Evolutionary conservation across 1,140 invertebrate genomes (phyloP).

Genomic region (Capitella teleta): DNA sequence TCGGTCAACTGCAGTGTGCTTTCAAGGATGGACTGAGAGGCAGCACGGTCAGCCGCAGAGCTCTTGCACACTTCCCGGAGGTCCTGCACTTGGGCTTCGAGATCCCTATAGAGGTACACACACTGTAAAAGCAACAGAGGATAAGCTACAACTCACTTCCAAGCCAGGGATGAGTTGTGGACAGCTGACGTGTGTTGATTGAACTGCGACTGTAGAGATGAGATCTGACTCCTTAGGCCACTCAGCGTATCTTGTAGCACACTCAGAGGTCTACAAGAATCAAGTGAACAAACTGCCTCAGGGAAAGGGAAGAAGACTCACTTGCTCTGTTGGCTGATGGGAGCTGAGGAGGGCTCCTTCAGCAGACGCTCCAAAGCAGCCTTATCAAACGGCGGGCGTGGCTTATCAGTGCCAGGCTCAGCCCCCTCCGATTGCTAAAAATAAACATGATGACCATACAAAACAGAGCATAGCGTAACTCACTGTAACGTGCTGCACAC

Average conservation of each 20-base stretch:
- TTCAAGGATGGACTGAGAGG: too few species aligned
- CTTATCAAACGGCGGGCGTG: not conserved
- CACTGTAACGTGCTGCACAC: too few species aligned
- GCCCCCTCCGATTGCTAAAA: too few species aligned
- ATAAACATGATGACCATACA: too few species aligned
- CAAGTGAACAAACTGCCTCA: not conserved
- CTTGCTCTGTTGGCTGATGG: not conserved
- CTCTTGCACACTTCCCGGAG: conserved; percentile 8
- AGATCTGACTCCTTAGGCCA: conserved; percentile 9
- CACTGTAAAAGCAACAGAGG: not conserved
- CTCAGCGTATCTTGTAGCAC: conserved; percentile 10
- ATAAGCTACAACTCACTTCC: conserved; percentile 4
- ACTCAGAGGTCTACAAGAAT: conserved; percentile 7
- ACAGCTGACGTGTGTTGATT: conserved; percentile 9
- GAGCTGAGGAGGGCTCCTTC: not conserved
- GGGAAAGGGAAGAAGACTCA: not conserved
- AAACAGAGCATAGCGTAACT: too few species aligned
- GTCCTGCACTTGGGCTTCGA: conserved; percentile 12
- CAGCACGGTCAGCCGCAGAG: conserved; percentile 6
- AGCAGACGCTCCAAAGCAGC: not conserved
- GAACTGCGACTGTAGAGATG: conserved; percentile 7
- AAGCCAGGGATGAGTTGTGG: conserved; percentile 10
- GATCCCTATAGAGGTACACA: conserved; percentile 3
- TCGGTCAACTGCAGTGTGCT: too few species aligned
- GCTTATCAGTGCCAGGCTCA: not conserved